These are phyloP conservation scores for Ceryle rudis DNA, from an alignment of 2,797 vertebrate genomes.

Conservation along the genomic window DNA sequence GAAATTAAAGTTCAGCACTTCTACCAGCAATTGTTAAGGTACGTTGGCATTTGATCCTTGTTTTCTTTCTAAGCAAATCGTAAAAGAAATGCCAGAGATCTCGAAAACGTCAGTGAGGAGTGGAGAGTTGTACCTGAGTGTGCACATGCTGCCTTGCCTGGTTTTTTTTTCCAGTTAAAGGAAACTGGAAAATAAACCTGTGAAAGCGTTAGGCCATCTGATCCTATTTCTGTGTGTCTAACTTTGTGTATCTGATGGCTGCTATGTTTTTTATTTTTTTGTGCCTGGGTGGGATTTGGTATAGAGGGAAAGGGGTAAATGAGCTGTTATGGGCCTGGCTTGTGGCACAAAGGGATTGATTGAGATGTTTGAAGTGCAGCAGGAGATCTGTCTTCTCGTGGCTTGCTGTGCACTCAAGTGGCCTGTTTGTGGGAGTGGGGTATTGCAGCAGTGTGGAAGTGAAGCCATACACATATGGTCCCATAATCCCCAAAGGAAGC, in stretches of 20 bases:
- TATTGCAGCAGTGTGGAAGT: background rate
- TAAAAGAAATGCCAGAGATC: background rate
- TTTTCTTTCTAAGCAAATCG: background rate
- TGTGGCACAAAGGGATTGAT: background rate
- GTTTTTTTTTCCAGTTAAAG: background rate
- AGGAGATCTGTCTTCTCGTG: background rate
- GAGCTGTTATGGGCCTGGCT: background rate
- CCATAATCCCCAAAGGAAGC: background rate
- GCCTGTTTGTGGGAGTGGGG: background rate
- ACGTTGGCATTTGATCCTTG: background rate
- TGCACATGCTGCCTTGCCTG: background rate
- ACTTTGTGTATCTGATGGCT: background rate
- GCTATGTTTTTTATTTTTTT: background rate
- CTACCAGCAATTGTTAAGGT: conserved; percentile 89
- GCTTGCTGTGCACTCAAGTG: background rate
- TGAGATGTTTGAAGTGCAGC: background rate
- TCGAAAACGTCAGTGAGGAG: background rate
- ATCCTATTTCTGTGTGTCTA: background rate
- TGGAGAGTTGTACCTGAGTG: rapidly evolving
- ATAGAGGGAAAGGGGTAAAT: background rate
- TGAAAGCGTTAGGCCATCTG: background rate
- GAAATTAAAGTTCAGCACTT: conserved; percentile 90
- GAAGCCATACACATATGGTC: background rate
- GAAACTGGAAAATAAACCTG: background rate
- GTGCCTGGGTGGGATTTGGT: background rate